Conservation (phyloP, 2,113 vertebrate species). For the Hystrix brachyura region DNA sequence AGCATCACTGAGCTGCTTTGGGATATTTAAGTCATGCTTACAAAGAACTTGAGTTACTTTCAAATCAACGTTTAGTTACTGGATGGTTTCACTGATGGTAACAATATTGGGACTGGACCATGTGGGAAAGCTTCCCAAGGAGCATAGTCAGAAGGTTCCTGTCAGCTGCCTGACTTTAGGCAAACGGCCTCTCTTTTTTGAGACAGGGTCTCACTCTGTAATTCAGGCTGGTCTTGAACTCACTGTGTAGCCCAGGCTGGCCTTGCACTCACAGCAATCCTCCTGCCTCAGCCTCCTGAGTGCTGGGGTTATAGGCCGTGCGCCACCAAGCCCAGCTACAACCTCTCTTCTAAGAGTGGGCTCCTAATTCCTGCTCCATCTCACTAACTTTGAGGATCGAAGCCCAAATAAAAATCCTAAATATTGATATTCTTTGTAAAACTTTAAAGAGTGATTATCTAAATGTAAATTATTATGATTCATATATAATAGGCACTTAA, state of each 20-base stretch:
- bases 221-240: too few relatives aligned
- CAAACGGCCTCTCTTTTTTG: background rate
- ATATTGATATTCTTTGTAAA: background rate
- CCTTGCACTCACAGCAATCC: too few relatives aligned
- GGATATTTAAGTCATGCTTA: background rate
- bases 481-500: background rate
- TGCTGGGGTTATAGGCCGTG: too few relatives aligned
- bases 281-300: too few relatives aligned
- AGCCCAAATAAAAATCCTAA: background rate
- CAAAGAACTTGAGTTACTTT: background rate
- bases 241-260: too few relatives aligned
- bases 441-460: conserved; percentile 13
- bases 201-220: too few relatives aligned
- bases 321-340: background rate
- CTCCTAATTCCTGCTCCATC: background rate
- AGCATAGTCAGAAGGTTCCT: background rate
- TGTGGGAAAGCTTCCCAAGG: background rate
- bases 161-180: background rate
- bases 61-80: background rate
- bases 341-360: background rate
- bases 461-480: background rate
- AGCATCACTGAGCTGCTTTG: background rate
- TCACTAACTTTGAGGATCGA: background rate
- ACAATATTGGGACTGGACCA: background rate
- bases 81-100: background rate